Base-by-base conservation (phyloP, 2,888 invertebrate species). In the Nipponacmea schrenckii region DNA sequence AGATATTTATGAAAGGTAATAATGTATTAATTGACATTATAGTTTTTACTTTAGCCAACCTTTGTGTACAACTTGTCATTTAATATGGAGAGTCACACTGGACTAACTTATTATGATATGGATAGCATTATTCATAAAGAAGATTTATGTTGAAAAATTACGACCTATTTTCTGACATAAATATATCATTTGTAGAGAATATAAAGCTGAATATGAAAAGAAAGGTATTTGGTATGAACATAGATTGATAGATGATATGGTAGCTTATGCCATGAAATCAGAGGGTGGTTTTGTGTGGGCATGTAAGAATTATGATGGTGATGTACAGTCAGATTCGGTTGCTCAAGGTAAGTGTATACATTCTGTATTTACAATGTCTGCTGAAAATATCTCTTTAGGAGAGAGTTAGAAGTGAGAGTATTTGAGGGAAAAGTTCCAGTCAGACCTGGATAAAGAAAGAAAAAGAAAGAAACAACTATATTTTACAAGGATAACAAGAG, bases 261-360 rank as follows among this genome's bases (percentile, higher is more conserved):
- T 98, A 17, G 98, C 98, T 2, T 97, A 97, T 86, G 94, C 94
- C 46, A 95, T 98, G 95, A 98, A 98, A 89, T 95, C 96, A 0
- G 96, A 97, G 83, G 99, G 99, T 80, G 98, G 98, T 62, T 99
- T 98, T 89, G 97, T 99, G 0, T 99, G 98, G 98, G 97, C 98
- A 12, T 99, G 98, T 90, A 99, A 99, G 89, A 99, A 99, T 90
- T 99, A 99, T 88, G 98, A 99, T 86, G 98, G 98, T 62, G 98
- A 99, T 90, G 98, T 99, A 0, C 98, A 99, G 89, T 97, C 97
- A 0, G 98, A 99, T 90, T 95, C 97, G 0, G 96, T 99, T 44
- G 98, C 98, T 74, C 98, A 99, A 90, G 98, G 97, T 89, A 64
- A 68, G 72, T 62, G 44, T 15, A 44, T 15, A 31, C 12, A 15